A percentile compares a stretch with the other conserved stretches of the same genome.
Conservation (phyloP, 2,797 vertebrate genomes). For the Morus bassanus region DNA sequence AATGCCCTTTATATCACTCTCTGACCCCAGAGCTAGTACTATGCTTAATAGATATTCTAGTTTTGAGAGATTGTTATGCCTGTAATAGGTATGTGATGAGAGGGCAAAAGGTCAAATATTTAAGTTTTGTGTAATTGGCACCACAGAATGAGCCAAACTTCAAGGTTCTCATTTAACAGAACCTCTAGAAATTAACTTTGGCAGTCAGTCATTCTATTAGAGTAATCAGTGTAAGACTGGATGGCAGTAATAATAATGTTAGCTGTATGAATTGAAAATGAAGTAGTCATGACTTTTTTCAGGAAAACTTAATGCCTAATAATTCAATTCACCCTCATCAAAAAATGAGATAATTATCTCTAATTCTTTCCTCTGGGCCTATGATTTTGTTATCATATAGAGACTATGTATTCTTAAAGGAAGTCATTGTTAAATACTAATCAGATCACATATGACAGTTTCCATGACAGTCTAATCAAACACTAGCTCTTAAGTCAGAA, state of each 20-base stretch:
- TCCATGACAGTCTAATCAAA: constrained; percentile 27
- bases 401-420: constrained; percentile 4
- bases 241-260: constrained; percentile 9
- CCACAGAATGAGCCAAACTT: not conserved
- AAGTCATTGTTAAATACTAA: not conserved
- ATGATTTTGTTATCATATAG: not conserved
- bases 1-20: not conserved
- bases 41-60: not conserved
- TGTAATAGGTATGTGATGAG: not conserved
- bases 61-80: not conserved
- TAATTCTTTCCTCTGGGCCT: not conserved
- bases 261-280: constrained; percentile 35
- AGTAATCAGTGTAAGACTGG: not conserved
- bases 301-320: constrained; percentile 20
- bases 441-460: not conserved
- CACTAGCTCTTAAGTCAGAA: not conserved
- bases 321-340: constrained; percentile 29
- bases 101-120: not conserved
- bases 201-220: not conserved
- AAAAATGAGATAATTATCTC: constrained; percentile 30
- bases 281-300: constrained; percentile 12
- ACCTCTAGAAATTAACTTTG: not conserved
- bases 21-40: not conserved
- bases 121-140: not conserved
- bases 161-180: not conserved